Percentiles rank a stretch among this genome's conserved stretches.
phyloP scores from a whole-genome alignment of 2,888 invertebrate species.

The Eilema depressum region DNA sequence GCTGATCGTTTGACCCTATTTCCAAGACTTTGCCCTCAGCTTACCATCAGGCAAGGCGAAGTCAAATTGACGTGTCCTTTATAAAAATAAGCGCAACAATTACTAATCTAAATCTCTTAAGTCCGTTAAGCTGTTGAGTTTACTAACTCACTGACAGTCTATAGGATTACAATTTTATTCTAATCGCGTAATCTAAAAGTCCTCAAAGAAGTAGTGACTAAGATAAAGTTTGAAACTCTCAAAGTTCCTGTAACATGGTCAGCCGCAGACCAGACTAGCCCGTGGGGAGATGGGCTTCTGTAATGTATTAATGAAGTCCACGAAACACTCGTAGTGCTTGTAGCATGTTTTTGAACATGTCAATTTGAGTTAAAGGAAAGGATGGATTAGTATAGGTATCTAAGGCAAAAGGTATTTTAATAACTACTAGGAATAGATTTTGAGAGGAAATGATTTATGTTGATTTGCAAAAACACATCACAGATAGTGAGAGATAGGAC shows the following conservation, averaged over 20 bases:
- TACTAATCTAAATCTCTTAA: too few relatives aligned
- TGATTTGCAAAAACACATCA: too few relatives aligned
- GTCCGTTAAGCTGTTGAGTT: too few relatives aligned
- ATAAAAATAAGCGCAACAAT: too few relatives aligned
- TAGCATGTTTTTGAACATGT: constrained; percentile 35
- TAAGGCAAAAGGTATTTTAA: neutral
- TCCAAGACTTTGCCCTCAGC: too few relatives aligned
- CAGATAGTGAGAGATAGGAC: too few relatives aligned
- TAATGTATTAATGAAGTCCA: constrained; percentile 48
- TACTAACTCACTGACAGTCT: neutral
- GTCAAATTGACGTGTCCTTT: too few relatives aligned
- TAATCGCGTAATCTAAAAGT: constrained; percentile 30
- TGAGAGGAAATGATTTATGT: too few relatives aligned
- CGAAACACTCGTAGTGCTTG: constrained; percentile 36
- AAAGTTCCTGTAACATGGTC: constrained; percentile 51
- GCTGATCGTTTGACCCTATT: too few relatives aligned
- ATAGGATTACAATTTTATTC: neutral
- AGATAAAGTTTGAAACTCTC: constrained; percentile 45
- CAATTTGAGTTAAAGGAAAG: neutral
- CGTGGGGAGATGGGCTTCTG: constrained; percentile 43
- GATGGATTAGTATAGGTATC: neutral
- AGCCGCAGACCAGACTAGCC: constrained; percentile 40
- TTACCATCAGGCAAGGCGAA: too few relatives aligned
- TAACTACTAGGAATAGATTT: neutral
- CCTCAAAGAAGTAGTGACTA: constrained; percentile 34